phyloP scores from a whole-genome alignment of 1,140 invertebrate species.

The Neodiprion lecontei region DNA sequence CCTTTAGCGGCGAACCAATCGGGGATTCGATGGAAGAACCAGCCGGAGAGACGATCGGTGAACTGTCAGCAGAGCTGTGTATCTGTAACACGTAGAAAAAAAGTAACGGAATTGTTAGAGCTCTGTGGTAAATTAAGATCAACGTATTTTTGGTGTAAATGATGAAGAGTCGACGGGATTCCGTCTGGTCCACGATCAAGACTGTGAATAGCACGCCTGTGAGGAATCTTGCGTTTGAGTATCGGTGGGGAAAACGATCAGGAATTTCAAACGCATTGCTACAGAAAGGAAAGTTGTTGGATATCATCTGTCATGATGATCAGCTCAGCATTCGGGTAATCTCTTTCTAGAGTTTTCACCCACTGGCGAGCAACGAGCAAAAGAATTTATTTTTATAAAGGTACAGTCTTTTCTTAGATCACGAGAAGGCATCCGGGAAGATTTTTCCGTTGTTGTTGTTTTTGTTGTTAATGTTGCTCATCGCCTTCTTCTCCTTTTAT shows the following conservation, averaged over 20 bases:
- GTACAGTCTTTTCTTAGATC: constrained; percentile 1
- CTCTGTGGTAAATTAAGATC: no score
- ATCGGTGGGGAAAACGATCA: no score
- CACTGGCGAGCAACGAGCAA: background rate
- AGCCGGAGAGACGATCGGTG: background rate
- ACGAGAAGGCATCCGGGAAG: background rate
- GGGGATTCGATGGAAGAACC: no score
- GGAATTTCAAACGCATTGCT: background rate
- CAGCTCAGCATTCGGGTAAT: background rate
- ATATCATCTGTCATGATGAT: background rate
- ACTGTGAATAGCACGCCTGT: no score
- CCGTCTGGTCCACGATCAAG: no score
- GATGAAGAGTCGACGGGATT: no score
- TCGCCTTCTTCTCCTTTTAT: no score
- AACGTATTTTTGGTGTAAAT: no score
- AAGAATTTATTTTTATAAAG: background rate
- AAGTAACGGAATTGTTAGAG: no score
- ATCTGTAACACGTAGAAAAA: background rate
- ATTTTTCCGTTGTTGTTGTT: no score
- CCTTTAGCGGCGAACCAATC: background rate
- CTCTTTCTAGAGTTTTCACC: constrained; percentile 1
- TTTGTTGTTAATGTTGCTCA: no score
- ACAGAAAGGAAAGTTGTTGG: background rate
- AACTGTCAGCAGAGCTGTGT: background rate
- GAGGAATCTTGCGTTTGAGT: no score